Conservation (phyloP, 1,140 invertebrate species). For the Kradibia gibbosae region DNA sequence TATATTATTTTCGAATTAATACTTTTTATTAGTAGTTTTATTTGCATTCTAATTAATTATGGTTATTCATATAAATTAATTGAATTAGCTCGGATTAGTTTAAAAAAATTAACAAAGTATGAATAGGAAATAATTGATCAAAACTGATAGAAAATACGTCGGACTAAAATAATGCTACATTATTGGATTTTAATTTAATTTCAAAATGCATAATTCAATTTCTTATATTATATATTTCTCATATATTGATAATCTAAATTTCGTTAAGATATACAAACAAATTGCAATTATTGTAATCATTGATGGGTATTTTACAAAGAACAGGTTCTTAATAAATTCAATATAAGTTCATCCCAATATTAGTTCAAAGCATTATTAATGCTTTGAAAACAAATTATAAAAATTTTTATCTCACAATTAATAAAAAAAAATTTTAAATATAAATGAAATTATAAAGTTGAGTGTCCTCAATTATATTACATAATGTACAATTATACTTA, state of each 20-base stretch:
- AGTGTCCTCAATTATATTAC: too few relatives aligned
- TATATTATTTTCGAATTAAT: too few relatives aligned
- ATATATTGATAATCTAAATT: not conserved
- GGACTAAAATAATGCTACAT: not conserved
- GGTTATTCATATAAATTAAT: not conserved
- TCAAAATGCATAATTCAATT: not conserved
- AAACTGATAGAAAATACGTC: not conserved
- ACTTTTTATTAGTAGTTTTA: too few relatives aligned
- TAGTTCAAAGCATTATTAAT: too few relatives aligned
- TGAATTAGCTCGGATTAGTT: not conserved
- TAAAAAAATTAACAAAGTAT: not conserved
- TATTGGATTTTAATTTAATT: not conserved
- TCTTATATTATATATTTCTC: not conserved
- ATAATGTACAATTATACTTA: too few relatives aligned
- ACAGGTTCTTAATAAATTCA: too few relatives aligned
- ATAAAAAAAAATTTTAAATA: too few relatives aligned
- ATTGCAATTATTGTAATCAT: not conserved
- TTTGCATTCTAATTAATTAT: not conserved
- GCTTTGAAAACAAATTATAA: too few relatives aligned
- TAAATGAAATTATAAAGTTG: too few relatives aligned
- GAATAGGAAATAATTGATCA: slow-evolving; percentile 16
- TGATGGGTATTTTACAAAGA: too few relatives aligned
- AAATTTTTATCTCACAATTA: too few relatives aligned
- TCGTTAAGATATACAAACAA: not conserved
- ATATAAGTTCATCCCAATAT: too few relatives aligned